Base-by-base conservation (phyloP, 2,888 invertebrate species). In the Noctua pronuba region DNA sequence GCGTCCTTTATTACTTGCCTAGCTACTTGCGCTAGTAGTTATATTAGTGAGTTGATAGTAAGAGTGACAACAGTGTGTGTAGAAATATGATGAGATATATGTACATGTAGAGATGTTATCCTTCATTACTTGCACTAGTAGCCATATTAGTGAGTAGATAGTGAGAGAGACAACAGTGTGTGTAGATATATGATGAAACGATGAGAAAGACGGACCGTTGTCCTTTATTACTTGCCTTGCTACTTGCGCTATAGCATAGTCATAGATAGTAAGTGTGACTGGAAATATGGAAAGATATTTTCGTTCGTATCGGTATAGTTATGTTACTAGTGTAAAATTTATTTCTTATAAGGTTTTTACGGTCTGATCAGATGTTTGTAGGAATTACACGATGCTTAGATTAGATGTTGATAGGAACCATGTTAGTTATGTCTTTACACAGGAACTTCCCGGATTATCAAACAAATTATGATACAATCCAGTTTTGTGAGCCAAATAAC, bases 41-140 rank as follows among this genome's bases (percentile, higher is more conserved):
- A 8, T 71, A 18, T 2, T 41, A 49, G 41, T 24, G 1, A 41
- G 28, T 41, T 31, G 62, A 31, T 55, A 41, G 24, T n/a, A 60
- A 69, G 41, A 69, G 68, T 49, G n/a, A 35, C 21, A 18, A 31
- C 3, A 28, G 7, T 16, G 58, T 18, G 58, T 58, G 58, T 28
- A 28, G 58, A 31, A 58, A 58, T 58, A 28, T 55, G 13, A 28
- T 28, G 55, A 28, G 13, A 58, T 58, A 28, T 16, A 16, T 16
- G 28, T 7, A 28, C 28, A 58, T 16, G 28, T 3, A 58, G 28
- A 58, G 28, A 28, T 0, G 16, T 58, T 7, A n/a, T 52, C 79
- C 65, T 76, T 73, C 46, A 62, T 18, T 70, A 80, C 80, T 88
- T 31, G 83, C 80, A 71, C 87, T 60, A 83, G 86, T 83, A 66